These are phyloP conservation scores for Enoplosus armatus DNA, from an alignment of 2,797 vertebrate genomes.

Conservation along the genomic window DNA sequence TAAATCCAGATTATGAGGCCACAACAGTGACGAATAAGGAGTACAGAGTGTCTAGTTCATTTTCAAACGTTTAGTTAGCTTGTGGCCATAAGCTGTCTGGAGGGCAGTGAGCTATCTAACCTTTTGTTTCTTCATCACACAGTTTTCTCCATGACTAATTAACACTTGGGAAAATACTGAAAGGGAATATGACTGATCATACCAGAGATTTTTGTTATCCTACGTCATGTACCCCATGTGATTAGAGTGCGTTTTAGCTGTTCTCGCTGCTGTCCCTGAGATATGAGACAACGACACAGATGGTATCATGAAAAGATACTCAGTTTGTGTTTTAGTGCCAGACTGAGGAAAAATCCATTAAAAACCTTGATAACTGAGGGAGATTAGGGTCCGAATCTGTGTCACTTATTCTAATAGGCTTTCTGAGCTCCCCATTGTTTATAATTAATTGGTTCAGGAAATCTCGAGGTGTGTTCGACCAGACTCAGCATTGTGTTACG, in stretches of 20 bases:
- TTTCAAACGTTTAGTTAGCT: not conserved
- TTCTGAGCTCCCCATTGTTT: conserved; percentile 29
- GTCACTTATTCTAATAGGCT: conserved; percentile 29
- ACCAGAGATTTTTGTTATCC: not conserved
- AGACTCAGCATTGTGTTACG: not conserved
- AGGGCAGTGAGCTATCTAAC: not conserved
- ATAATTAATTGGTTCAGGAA: conserved; percentile 30
- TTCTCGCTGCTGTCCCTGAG: not conserved
- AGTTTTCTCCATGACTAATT: not conserved
- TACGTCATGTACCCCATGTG: not conserved
- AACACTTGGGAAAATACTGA: not conserved
- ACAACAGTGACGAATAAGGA: not conserved
- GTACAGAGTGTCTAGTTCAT: not conserved
- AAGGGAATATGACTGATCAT: not conserved
- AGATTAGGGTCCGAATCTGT: conserved; percentile 50
- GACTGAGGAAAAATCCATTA: not conserved
- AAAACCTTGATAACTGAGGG: conserved; percentile 15
- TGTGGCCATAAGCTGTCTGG: no score
- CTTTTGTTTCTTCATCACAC: not conserved
- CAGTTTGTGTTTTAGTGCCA: conserved; percentile 6
- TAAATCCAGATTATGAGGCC: not conserved
- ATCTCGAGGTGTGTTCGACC: conserved; percentile 19
- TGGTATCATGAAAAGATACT: not conserved
- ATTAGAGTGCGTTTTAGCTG: not conserved
- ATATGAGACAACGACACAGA: not conserved